A percentile compares a stretch with the other conserved stretches of the same genome.
phyloP scores from a whole-genome alignment of 1,140 invertebrate species.

The Asobara japonica region DNA sequence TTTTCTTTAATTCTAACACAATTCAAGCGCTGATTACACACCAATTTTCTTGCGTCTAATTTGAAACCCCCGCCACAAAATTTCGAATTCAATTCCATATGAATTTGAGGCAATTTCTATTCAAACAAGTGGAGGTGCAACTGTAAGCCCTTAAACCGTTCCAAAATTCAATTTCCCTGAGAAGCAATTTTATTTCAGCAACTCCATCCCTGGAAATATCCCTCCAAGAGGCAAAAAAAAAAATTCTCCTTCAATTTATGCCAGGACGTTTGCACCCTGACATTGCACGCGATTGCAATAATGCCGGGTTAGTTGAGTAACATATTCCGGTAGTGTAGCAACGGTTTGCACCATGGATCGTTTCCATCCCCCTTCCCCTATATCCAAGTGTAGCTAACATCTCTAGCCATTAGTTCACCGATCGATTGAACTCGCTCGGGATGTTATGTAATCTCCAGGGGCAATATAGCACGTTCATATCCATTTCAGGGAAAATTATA shows the following conservation, averaged over 20 bases:
- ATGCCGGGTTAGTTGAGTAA: constrained; percentile 22
- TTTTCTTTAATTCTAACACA: too few relatives aligned
- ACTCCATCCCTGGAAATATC: too few relatives aligned
- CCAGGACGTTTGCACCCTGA: constrained; percentile 2
- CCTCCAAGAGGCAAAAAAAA: too few relatives aligned
- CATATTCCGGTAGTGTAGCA: constrained; percentile 8
- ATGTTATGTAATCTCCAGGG: constrained; percentile 25
- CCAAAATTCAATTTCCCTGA: too few relatives aligned
- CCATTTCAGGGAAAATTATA: constrained; percentile 5
- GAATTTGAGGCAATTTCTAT: too few relatives aligned
- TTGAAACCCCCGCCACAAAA: too few relatives aligned
- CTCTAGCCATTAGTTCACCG: constrained; percentile 17
- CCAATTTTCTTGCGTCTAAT: too few relatives aligned
- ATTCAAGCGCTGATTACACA: too few relatives aligned
- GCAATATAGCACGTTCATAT: constrained; percentile 18
- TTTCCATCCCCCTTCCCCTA: not conserved
- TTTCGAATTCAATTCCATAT: too few relatives aligned
- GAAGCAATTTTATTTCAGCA: too few relatives aligned
- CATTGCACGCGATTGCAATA: constrained; percentile 16
- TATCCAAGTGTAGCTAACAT: not conserved
- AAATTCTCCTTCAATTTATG: not conserved
- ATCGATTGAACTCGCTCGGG: constrained; percentile 19
- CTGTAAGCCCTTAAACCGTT: too few relatives aligned
- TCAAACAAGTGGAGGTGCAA: too few relatives aligned
- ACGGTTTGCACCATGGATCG: not conserved